Base-by-base conservation (phyloP, 2,113 vertebrate genomes). In the Myodes glareolus region DNA sequence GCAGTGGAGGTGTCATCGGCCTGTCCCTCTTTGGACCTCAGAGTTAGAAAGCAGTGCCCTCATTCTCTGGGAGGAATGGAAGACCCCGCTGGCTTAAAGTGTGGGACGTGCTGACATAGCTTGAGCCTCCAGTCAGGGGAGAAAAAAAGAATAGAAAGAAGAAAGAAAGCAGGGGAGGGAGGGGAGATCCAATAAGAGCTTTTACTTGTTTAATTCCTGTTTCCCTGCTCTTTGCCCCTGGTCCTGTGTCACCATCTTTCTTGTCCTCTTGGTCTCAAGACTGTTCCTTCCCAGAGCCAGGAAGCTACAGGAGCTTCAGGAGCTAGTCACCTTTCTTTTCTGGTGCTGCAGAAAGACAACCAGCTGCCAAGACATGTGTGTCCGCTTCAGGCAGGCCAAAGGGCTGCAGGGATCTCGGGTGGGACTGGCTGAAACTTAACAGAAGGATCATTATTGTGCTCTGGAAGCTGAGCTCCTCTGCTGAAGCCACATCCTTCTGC, bases 291-390 rank as follows among this genome's bases (percentile, higher is more conserved):
- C 85, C 82, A 14, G 45, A 89, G 27, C 39, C 76, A 82, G 82
- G 72, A 67, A n/a, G n/a, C n/a, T n/a, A n/a, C n/a, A n/a, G n/a
- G n/a, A n/a, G n/a, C n/a, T n/a, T n/a, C n/a, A 82, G 82, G 72
- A 67, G 29, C 92, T 85, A 72, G 77, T 84, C 50, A 77, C 52
- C 82, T 89, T 95, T 90, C 90, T 94, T 89, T 95, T 90, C 90
- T 94, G 17, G 47, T 63, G n/a, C 47, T 39, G n/a, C 84, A 94
- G 63, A 39, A 73, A 94, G 92, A 78, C 50, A 36, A 29, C n/a
- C 33, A 86, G 36, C 21, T 78, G 33, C 88, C 42, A 19, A 87
- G 65, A 95, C 5, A 96, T 73, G 68, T 82, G 68, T 23, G 84
- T 45, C 81, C 67, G 5, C 73, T 45, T 67, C 23, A 50, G 52